Evolutionary conservation across 2,888 invertebrate genomes (phyloP).

Genomic region (Emmelina monodactyla): DNA sequence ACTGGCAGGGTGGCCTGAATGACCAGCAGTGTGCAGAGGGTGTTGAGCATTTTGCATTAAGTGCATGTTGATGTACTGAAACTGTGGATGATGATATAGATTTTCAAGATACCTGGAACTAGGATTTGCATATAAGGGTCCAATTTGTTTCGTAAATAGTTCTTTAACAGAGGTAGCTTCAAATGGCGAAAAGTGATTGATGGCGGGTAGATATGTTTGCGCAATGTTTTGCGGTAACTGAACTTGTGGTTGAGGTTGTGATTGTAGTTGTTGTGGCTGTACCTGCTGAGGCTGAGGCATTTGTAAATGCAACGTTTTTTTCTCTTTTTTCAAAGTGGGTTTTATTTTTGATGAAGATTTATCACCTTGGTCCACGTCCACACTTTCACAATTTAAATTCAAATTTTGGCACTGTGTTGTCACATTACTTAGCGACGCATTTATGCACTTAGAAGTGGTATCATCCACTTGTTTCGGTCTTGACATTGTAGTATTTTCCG

Average conservation of each 20-base stretch:
- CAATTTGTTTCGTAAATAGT: conserved; percentile 30
- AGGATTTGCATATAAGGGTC: conserved; percentile 34
- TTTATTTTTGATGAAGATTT: conserved; percentile 26
- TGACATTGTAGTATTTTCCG: conserved; percentile 10
- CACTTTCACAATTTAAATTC: conserved; percentile 22
- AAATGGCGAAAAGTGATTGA: no score
- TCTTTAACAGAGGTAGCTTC: conserved; percentile 29
- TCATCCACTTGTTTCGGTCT: conserved; percentile 15
- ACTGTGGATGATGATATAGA: conserved; percentile 42
- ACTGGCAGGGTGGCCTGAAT: conserved; percentile 15
- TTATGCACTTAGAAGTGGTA: conserved; percentile 13
- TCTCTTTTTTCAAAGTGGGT: conserved; percentile 37
- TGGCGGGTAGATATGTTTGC: background rate
- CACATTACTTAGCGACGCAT: conserved; percentile 20
- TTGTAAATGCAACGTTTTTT: conserved; percentile 28
- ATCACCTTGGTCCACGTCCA: conserved; percentile 19
- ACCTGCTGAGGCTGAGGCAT: conserved; percentile 22
- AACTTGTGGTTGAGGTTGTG: conserved; percentile 17
- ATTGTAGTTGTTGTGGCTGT: conserved; percentile 17
- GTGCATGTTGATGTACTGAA: conserved; percentile 27
- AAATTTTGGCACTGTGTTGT: conserved; percentile 21
- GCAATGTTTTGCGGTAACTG: conserved; percentile 15
- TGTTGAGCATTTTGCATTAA: conserved; percentile 20
- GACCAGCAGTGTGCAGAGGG: conserved; percentile 6
- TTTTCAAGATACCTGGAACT: conserved; percentile 47